Evolutionary conservation across 2,113 vertebrate genomes (phyloP), one percentile per base, ranked within the genome.

Genomic region (Entomyzon cyanotis): DNA sequence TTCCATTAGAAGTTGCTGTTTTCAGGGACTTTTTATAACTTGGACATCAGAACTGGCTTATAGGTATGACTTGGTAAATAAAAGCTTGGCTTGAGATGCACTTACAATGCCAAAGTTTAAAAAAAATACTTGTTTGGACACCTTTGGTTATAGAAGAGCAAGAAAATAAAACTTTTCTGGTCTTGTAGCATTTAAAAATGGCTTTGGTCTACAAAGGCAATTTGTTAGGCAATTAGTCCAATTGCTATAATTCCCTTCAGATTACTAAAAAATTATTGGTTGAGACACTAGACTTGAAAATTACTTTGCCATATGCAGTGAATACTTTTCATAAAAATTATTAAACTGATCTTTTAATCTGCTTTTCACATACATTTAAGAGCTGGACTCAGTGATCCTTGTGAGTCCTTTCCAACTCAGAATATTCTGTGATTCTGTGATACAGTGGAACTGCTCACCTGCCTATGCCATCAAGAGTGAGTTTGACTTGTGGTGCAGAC

Each of bases 1-100:
- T 98, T 98, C 97, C 97, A 97, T 97, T 96, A 95, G 63, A 97
- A 96, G 68, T n/a, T 92, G 49, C 83, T 96, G 55, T 95, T 97
- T 97, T 97, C 67, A 90, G 90, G 65, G 82, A 75, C 94, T 84
- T 91, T 90, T 96, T 94, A 91, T 87, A 96, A 96, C 90, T 97
- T 98, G 97, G 96, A 96, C 83, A 94, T 93, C 64, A 96, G 53
- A 95, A 84, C 37, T 95, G 96, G 91, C 87, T 97, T 85, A 85
- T 70, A 94, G 47, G 41, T 96, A 65, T 41, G 68, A 90, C 89
- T 94, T 92, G 80, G 92, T 97, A 96, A 97, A 96, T 94, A 93
- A 95, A 94, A 89, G 49, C 79, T 95, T 71, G n/a, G 82, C 30
- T 88, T 90, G 69, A 92, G 47, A 94, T 53, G 20, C 60, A 79